Conservation (phyloP, 2,797 vertebrate genomes). For the Scomberomorus guttatus region DNA sequence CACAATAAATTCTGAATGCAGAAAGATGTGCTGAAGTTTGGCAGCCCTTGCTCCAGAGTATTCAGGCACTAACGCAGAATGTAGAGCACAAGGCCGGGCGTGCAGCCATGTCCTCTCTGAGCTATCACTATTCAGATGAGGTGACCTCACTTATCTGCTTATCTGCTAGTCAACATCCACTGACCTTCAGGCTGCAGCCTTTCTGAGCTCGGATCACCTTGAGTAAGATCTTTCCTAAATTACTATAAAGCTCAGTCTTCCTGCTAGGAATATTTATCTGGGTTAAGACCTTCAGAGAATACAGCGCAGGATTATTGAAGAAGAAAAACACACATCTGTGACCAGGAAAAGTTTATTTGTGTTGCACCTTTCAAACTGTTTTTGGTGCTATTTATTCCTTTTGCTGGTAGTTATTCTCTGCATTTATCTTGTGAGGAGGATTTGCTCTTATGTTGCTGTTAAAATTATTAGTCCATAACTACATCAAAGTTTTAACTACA, state of each 20-base stretch:
- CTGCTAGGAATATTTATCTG: neutral
- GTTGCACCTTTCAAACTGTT: too few species aligned
- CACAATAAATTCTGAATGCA: constrained; percentile 10
- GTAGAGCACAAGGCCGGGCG: constrained; percentile 33
- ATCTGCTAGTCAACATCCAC: neutral
- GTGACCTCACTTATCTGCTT: neutral
- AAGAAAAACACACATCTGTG: neutral
- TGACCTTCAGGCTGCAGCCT: constrained; percentile 15
- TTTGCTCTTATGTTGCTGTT: too few species aligned
- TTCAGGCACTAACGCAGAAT: constrained; percentile 36
- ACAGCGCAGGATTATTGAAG: neutral
- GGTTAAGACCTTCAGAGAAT: neutral
- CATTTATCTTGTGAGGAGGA: too few species aligned
- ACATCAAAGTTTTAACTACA: too few species aligned
- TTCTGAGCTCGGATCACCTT: neutral
- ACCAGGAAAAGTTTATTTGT: too few species aligned
- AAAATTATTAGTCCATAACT: too few species aligned
- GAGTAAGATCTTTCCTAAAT: neutral
- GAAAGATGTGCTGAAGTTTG: constrained; percentile 9
- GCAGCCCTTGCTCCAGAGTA: neutral
- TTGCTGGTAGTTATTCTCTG: too few species aligned
- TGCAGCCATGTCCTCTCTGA: neutral
- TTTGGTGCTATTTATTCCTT: too few species aligned
- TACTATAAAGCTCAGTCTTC: neutral
- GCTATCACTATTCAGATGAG: constrained; percentile 13